phyloP scores from a whole-genome alignment of 2,113 vertebrate species.

The Ardeotis arabs region DNA sequence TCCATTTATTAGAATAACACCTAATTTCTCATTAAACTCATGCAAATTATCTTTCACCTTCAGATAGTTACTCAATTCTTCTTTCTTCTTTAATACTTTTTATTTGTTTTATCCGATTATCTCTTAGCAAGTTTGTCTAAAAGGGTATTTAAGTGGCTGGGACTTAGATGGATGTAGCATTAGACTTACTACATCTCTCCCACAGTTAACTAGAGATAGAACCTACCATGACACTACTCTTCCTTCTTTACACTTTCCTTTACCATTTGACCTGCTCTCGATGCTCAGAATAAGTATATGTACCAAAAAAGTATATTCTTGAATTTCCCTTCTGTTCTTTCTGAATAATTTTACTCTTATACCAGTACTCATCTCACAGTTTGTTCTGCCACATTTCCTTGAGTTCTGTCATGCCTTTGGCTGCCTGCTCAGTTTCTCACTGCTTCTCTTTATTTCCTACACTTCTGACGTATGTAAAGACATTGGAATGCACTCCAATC shows the following conservation, averaged over 20 bases:
- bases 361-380: background rate
- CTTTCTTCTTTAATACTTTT: background rate
- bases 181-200: background rate
- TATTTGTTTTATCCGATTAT: background rate
- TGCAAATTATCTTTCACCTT: background rate
- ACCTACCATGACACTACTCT: background rate
- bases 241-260: background rate
- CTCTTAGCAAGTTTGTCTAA: background rate
- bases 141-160: background rate
- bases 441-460: background rate
- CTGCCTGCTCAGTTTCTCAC: background rate
- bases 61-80: background rate
- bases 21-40: background rate
- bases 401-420: background rate
- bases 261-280: background rate
- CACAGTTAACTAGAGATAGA: background rate
- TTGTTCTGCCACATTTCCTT: background rate
- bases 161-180: background rate
- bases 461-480: background rate
- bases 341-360: background rate
- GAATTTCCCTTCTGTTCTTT: background rate
- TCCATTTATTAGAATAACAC: background rate
- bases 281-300: background rate
- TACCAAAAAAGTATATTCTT: background rate
- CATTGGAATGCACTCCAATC: background rate